phyloP scores from a whole-genome alignment of 1,140 invertebrate genomes.

The Paralvinella palmiformis region DNA sequence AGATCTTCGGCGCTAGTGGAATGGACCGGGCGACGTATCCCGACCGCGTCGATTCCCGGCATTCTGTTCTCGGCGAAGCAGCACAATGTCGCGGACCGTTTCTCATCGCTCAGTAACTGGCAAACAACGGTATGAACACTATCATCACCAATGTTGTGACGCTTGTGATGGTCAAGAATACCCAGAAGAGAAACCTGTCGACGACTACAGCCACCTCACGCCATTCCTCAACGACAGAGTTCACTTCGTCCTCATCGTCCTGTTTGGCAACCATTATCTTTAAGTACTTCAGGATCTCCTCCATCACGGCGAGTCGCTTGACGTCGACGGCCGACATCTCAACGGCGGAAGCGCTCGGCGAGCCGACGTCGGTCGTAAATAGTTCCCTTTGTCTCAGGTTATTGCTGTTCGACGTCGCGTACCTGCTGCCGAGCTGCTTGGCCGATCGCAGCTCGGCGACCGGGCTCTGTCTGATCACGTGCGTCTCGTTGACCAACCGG shows the following conservation, averaged over 20 bases:
- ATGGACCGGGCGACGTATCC: not conserved
- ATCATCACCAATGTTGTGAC: conserved; percentile 54
- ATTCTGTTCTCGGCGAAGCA: not conserved
- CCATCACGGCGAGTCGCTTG: conserved; percentile 21
- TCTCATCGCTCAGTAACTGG: not conserved
- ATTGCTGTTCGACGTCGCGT: conserved; percentile 3
- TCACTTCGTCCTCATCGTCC: conserved; percentile 34
- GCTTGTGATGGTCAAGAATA: conserved; percentile 55
- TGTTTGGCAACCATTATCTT: conserved; percentile 38
- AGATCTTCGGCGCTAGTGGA: not conserved
- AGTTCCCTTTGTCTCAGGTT: not conserved
- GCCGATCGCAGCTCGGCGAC: not conserved
- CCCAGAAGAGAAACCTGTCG: conserved; percentile 58
- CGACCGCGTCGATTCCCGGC: not conserved
- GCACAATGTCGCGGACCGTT: too few relatives aligned
- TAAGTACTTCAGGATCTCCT: conserved; percentile 38
- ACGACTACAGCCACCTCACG: conserved; percentile 54
- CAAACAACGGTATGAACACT: conserved; percentile 23
- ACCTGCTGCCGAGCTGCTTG: not conserved
- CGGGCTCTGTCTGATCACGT: not conserved
- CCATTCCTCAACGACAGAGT: conserved; percentile 55
- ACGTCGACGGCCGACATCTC: not conserved
- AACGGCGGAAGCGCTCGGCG: not conserved
- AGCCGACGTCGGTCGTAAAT: not conserved
- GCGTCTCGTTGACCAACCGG: conserved; percentile 4